phyloP scores from a whole-genome alignment of 2,113 vertebrate genomes.

The Sardina pilchardus region DNA sequence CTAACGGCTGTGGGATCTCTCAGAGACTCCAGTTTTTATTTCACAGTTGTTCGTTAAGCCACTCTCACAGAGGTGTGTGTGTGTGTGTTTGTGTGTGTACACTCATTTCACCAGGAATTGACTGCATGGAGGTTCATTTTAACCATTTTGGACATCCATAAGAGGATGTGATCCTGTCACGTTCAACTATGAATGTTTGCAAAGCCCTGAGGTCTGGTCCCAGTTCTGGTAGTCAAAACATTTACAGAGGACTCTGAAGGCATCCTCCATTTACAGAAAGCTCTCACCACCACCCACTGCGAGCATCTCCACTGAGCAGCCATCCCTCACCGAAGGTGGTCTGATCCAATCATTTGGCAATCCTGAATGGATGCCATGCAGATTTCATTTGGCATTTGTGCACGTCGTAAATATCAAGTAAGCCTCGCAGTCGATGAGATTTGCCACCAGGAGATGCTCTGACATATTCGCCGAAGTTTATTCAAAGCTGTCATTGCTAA shows the following conservation, averaged over 20 bases:
- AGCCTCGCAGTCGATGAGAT: neutral
- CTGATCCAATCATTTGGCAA: neutral
- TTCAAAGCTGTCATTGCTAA: neutral
- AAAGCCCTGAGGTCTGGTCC: neutral
- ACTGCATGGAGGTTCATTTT: neutral
- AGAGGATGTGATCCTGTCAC: neutral
- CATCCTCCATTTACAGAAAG: slow-evolving; percentile 1
- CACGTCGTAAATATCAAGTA: neutral
- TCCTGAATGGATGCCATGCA: neutral
- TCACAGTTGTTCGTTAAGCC: neutral
- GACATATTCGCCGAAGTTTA: neutral
- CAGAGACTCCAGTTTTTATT: neutral
- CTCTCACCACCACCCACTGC: neutral
- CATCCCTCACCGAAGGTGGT: neutral
- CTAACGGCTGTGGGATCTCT: neutral
- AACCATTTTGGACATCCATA: neutral
- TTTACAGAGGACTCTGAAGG: neutral
- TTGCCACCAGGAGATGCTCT: neutral
- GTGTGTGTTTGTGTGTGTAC: neutral
- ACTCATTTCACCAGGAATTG: neutral
- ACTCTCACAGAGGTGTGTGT: neutral
- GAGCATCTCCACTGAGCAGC: neutral
- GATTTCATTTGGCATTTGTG: neutral
- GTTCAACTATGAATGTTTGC: neutral
- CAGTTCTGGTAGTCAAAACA: neutral